These are phyloP conservation scores for Dendrolimus punctatus DNA, from an alignment of 1,140 invertebrate species.

Conservation along the genomic window DNA sequence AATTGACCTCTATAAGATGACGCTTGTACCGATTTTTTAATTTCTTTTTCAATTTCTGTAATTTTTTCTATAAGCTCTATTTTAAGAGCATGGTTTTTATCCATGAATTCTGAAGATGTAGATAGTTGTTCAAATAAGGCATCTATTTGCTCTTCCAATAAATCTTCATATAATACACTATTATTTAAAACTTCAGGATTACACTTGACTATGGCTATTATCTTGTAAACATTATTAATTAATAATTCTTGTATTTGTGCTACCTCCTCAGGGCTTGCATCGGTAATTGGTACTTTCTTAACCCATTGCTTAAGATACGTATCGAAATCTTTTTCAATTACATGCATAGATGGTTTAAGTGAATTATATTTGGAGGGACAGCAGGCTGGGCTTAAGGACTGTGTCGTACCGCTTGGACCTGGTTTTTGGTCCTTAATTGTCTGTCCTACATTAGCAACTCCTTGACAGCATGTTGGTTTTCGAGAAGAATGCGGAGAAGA, in stretches of 20 bases:
- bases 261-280: slow-evolving; percentile 17
- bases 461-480: no score
- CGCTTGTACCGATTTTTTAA: slow-evolving; percentile 13
- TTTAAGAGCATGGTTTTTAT: slow-evolving; percentile 32
- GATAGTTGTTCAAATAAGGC: slow-evolving; percentile 32
- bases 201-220: slow-evolving; percentile 33
- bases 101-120: slow-evolving; percentile 23
- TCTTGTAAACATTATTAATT: slow-evolving; percentile 41
- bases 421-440: neutral
- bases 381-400: neutral
- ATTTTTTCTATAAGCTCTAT: slow-evolving; percentile 37
- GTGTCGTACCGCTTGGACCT: neutral
- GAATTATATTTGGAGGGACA: no score
- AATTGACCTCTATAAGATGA: slow-evolving; percentile 32
- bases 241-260: slow-evolving; percentile 22
- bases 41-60: slow-evolving; percentile 21
- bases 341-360: slow-evolving; percentile 7
- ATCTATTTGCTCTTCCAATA: slow-evolving; percentile 44
- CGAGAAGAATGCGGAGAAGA: no score
- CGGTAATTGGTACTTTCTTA: slow-evolving; percentile 30
- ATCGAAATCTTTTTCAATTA: slow-evolving; percentile 33
- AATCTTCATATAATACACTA: slow-evolving; percentile 37
- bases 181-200: slow-evolving; percentile 29
- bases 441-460: no score
- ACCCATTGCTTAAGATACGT: slow-evolving; percentile 41